Conservation (phyloP, 1,140 invertebrate species). For the Aphelenchoides fujianensis region DNA sequence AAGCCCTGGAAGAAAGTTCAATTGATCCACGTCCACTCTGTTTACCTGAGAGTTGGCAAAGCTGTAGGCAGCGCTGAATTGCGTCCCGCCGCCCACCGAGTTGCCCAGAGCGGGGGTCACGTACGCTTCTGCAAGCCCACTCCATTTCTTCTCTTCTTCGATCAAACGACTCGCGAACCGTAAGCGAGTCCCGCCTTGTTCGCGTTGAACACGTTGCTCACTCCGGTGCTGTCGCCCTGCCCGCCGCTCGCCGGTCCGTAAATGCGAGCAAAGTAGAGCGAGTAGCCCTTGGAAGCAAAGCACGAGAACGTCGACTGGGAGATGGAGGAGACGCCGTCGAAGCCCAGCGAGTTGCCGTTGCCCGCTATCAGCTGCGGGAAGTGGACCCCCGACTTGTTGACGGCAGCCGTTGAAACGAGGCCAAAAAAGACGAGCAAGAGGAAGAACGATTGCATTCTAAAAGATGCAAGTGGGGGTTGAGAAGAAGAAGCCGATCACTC, state of each 20-base stretch:
- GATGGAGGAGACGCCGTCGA: neutral
- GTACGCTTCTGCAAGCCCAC: neutral
- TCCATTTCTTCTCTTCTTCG: neutral
- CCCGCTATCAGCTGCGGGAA: no score
- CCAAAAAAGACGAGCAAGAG: no score
- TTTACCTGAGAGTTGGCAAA: neutral
- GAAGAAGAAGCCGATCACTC: no score
- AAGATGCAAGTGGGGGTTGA: no score
- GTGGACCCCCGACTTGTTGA: no score
- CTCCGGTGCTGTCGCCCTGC: neutral
- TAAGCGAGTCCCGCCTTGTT: neutral
- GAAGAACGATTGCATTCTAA: no score
- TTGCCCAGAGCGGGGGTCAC: neutral
- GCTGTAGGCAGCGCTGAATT: constrained; percentile 6
- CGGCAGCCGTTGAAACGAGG: no score
- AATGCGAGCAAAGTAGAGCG: neutral
- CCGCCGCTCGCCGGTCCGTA: neutral
- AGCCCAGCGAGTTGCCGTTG: no score
- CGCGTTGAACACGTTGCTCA: neutral
- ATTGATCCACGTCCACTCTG: no score
- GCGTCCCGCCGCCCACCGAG: neutral
- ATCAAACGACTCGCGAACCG: no score
- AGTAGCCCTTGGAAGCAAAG: neutral
- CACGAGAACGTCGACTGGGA: constrained; percentile 3
- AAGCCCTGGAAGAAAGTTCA: neutral